Conservation (phyloP, 2,797 vertebrate genomes). For the Fistularia tabacaria region DNA sequence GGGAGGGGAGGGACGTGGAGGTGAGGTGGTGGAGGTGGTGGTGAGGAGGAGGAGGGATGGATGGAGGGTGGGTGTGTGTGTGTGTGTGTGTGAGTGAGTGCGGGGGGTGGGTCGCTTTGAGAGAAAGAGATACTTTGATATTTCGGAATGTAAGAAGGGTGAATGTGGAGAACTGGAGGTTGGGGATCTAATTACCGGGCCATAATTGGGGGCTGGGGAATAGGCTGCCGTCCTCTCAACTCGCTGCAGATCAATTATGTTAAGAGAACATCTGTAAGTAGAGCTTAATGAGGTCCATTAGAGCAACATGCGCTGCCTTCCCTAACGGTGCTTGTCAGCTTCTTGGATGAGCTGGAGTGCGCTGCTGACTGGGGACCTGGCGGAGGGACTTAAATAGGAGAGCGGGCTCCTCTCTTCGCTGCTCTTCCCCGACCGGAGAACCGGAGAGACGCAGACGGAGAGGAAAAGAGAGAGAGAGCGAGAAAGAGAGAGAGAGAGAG, state of each 20-base stretch:
- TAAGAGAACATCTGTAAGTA: conserved; percentile 99
- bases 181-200: conserved; percentile 99
- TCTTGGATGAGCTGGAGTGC: conserved; percentile 98
- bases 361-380: conserved; percentile 97
- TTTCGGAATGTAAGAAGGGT: conserved; percentile 99
- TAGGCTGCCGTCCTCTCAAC: conserved; percentile 99
- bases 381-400: conserved; percentile 96
- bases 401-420: conserved; percentile 79
- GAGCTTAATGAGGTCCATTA: conserved; percentile 99
- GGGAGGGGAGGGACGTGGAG: conserved; percentile 54
- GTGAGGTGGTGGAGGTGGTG: conserved; percentile 65
- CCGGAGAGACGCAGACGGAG: conserved; percentile 57
- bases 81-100: too few relatives aligned
- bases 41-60: conserved; percentile 57
- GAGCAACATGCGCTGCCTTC: conserved; percentile 98
- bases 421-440: conserved; percentile 74
- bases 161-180: conserved; percentile 99
- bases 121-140: conserved; percentile 99
- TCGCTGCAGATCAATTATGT: conserved; percentile 99
- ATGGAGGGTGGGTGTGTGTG: conserved; percentile 1
- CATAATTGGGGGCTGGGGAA: conserved; percentile 99
- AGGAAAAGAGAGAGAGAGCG: conserved; percentile 22
- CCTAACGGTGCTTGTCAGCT: conserved; percentile 99
- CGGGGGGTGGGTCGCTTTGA: conserved; percentile 83
- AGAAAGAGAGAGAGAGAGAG: conserved; percentile 5